These are phyloP conservation scores for Lepidocyrtoides sp. DNA, from an alignment of 2,888 invertebrate species.

Conservation along the genomic window DNA sequence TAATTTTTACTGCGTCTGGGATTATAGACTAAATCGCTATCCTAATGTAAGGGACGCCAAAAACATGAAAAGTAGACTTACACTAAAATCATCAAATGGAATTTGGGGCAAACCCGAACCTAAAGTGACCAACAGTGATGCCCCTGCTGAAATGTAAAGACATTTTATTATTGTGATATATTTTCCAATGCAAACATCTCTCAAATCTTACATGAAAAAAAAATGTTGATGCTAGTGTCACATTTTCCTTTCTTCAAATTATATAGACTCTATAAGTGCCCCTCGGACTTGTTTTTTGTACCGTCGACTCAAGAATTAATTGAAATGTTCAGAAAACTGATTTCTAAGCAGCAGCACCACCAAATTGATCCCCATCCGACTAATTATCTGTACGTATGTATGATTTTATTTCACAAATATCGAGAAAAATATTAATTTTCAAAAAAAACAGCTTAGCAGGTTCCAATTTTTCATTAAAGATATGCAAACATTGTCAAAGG, in stretches of 20 bases:
- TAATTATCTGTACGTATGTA: constrained; percentile 44
- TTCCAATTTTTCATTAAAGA: too few relatives aligned
- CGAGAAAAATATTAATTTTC: neutral
- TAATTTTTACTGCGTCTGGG: neutral
- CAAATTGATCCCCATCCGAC: constrained; percentile 22
- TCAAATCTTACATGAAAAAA: neutral
- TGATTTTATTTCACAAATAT: too few relatives aligned
- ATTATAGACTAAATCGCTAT: constrained; percentile 50
- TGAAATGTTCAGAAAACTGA: neutral
- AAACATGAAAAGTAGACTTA: neutral
- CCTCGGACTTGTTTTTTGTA: neutral
- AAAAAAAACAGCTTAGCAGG: neutral
- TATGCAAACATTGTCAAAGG: too few relatives aligned
- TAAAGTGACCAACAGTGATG: neutral
- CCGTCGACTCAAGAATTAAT: constrained; percentile 38
- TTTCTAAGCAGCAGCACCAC: neutral
- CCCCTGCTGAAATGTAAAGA: neutral
- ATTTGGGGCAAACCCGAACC: neutral
- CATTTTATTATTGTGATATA: too few relatives aligned
- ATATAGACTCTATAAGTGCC: constrained; percentile 37
- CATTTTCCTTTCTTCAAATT: neutral
- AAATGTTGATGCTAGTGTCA: too few relatives aligned
- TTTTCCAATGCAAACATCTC: neutral
- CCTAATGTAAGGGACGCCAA: constrained; percentile 45
- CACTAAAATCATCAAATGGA: neutral